Percentiles rank a stretch among this genome's conserved stretches.
phyloP scores from a whole-genome alignment of 2,797 vertebrate species.

The Cossypha niveicapilla region DNA sequence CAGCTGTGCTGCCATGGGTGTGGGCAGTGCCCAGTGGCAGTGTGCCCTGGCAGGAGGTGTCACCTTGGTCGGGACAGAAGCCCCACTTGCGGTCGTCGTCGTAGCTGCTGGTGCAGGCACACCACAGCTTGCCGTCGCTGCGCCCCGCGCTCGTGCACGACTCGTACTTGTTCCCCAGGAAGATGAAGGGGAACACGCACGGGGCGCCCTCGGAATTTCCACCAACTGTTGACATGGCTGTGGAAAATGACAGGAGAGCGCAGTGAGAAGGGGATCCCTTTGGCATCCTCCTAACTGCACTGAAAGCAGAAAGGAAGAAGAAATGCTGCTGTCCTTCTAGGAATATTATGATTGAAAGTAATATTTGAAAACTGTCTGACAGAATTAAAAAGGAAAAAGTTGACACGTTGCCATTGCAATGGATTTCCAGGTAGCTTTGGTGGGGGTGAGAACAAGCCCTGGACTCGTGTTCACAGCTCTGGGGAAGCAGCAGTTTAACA shows the following conservation, averaged over 20 bases:
- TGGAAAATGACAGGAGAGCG: not conserved
- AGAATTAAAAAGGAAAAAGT: not conserved
- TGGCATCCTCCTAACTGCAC: accelerated
- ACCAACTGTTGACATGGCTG: constrained; percentile 94
- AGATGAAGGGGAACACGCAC: constrained; percentile 93
- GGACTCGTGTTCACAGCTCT: not conserved
- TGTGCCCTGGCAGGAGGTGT: accelerated
- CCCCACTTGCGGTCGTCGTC: constrained; percentile 98
- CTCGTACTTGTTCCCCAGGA: constrained; percentile 87
- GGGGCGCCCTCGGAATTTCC: constrained; percentile 92
- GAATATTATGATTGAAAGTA: not conserved
- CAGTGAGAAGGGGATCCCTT: not conserved
- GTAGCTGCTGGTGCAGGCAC: constrained; percentile 84
- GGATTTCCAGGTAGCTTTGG: not conserved
- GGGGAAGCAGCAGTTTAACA: not conserved
- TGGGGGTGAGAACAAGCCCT: not conserved
- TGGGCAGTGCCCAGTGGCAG: not conserved
- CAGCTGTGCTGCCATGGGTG: accelerated
- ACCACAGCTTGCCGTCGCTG: constrained; percentile 93
- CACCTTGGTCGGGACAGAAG: constrained; percentile 97
- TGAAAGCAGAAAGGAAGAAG: not conserved
- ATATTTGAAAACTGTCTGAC: not conserved
- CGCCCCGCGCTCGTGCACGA: constrained; percentile 89
- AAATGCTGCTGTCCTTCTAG: not conserved
- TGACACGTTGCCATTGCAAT: not conserved